These are phyloP conservation scores for Malurus elegans DNA, from an alignment of 2,113 vertebrate species.

Conservation along the genomic window DNA sequence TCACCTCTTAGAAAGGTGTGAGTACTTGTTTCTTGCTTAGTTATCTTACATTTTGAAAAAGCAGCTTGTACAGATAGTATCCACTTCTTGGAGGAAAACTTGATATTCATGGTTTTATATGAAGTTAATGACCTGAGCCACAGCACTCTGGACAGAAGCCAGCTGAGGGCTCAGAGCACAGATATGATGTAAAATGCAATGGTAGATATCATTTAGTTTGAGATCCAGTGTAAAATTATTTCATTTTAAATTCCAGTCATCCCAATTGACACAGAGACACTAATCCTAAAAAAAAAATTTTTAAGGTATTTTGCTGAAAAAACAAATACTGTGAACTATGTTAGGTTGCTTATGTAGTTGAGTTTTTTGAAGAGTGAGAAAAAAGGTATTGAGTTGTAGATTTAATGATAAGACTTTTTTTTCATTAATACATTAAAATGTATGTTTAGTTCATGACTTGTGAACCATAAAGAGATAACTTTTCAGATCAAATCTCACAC, in stretches of 20 bases:
- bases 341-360: background rate
- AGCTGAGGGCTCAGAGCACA: background rate
- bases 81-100: background rate
- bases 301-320: background rate
- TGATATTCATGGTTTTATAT: background rate
- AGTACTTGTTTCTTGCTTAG: background rate
- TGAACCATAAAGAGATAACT: background rate
- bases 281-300: background rate
- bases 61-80: background rate
- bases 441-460: background rate
- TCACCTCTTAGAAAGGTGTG: background rate
- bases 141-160: background rate
- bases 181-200: background rate
- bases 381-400: background rate
- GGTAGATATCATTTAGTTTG: background rate
- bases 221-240: background rate
- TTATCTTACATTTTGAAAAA: background rate
- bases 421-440: background rate
- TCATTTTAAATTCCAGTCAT: background rate
- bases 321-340: background rate
- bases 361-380: background rate
- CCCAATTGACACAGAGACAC: background rate
- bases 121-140: background rate
- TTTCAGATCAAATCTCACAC: background rate
- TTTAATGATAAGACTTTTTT: background rate